Evolutionary conservation across 2,797 vertebrate species (phyloP).

Genomic region (Pogoniulus pusillus): DNA sequence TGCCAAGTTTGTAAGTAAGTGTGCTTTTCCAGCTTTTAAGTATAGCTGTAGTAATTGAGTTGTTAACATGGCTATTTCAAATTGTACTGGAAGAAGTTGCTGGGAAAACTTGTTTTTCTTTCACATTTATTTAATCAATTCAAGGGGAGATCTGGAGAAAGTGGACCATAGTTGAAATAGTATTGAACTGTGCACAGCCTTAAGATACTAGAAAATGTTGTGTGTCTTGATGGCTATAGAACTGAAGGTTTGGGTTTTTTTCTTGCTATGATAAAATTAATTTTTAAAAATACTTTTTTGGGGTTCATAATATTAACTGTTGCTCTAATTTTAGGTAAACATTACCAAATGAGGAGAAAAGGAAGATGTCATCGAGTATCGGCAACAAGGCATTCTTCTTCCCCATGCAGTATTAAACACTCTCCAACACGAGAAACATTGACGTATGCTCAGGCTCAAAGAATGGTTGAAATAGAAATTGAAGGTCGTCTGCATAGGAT

Average conservation of each 20-base stretch:
- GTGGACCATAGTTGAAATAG: background rate
- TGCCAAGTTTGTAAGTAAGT: background rate
- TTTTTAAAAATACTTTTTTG: background rate
- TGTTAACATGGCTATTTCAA: background rate
- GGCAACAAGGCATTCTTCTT: constrained; percentile 86
- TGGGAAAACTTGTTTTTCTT: background rate
- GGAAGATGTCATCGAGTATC: constrained; percentile 89
- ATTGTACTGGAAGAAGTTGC: background rate
- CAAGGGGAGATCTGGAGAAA: background rate
- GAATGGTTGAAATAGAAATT: constrained; percentile 96
- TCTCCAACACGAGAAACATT: constrained; percentile 95
- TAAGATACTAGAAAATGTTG: background rate
- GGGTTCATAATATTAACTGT: background rate
- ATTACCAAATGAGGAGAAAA: constrained; percentile 95
- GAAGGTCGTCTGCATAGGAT: constrained; percentile 92
- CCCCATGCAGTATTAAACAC: constrained; percentile 89
- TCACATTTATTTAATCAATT: background rate
- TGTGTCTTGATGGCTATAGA: background rate
- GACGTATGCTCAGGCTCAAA: constrained; percentile 97
- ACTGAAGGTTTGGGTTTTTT: background rate
- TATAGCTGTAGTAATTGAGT: background rate
- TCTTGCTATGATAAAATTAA: background rate
- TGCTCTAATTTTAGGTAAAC: constrained; percentile 74
- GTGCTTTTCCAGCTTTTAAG: background rate
- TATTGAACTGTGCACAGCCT: background rate